Base-by-base conservation (phyloP, 2,888 invertebrate genomes). In the Metellina segmentata region DNA sequence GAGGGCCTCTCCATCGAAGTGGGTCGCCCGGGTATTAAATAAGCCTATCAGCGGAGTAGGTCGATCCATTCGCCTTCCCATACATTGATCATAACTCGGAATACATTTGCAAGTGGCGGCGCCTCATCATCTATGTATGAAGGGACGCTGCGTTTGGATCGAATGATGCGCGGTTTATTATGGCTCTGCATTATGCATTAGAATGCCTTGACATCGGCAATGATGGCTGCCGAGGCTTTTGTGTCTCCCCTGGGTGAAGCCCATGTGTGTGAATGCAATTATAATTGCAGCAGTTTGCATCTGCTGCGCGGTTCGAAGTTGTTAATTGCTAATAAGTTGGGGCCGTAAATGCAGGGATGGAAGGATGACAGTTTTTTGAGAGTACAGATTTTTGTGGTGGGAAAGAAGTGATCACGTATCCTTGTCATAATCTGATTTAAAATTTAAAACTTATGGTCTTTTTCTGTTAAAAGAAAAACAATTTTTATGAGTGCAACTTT, bases 81-180 rank as follows among this genome's bases (percentile, higher is more conserved):
- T 85, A n/a, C 87, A 87, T 87, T 79, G 87, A 79, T 81, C 79
- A 81, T 79, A 49, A 34, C 72, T 34, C 53, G 19, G 71, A 79
- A 87, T 87, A 48, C 87, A 87, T 86, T 85, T 85, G 85, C 72
- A 72, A 75, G 85, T 61, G 85, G 85, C 69, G 61, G 52, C 53
- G 78, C 71, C 87, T 87, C 81, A 87, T 87, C 87, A 87, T 87
- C 87, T 81, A 87, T 87, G 87, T 87, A 87, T 87, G 87, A 87
- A 71, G 53, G 72, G 72, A 53, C 51, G 69, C 69, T 49, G 75
- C 49, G 34, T 16, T 49, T 13, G 86, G 70, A 78, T 79, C 78
- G 86, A 79, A 78, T 81, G 81, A 87, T 81, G 79, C 87, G 53
- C 71, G 81, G 87, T 87, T 87, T 87, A 87, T 87, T 87, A 87